Evolutionary conservation across 35 echinoderm and acorn worm genomes (phyloP).

Genomic region (Acanthaster planci): DNA sequence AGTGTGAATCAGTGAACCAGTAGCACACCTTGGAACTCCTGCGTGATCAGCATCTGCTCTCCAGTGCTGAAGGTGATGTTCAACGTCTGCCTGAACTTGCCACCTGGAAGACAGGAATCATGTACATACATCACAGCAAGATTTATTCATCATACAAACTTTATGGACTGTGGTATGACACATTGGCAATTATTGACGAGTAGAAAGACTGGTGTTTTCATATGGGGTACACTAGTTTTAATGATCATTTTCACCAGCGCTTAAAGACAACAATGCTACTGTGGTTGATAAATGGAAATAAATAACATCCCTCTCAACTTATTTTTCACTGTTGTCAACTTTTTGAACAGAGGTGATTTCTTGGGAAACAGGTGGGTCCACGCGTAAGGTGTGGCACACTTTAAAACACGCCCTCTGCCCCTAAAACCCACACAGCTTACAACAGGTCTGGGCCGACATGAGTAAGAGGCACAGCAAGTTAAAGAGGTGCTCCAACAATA

Average conservation of each 20-base stretch:
- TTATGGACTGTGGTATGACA: not conserved
- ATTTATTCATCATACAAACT: not conserved
- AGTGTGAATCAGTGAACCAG: not conserved
- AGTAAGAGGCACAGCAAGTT: too few species aligned
- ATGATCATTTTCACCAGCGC: not conserved
- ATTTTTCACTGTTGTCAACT: too few species aligned
- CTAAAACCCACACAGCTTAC: too few species aligned
- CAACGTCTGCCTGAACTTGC: conserved; percentile 7
- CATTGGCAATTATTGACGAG: not conserved
- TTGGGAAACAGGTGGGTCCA: too few species aligned
- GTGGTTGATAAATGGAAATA: too few species aligned
- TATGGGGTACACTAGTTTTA: not conserved
- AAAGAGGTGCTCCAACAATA: too few species aligned
- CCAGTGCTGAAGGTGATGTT: conserved; percentile 44
- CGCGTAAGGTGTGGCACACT: too few species aligned
- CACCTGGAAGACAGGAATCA: conserved; percentile 35
- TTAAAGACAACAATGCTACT: too few species aligned
- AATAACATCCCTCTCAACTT: too few species aligned
- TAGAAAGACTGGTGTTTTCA: not conserved
- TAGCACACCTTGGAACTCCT: conserved; percentile 13
- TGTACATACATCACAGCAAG: not conserved
- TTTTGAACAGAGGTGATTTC: too few species aligned
- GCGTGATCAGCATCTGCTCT: conserved; percentile 34
- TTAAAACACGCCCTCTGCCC: too few species aligned
- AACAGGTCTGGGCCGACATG: too few species aligned